phyloP scores from a whole-genome alignment of 2,797 vertebrate genomes.

The Danio jaintianensis region DNA sequence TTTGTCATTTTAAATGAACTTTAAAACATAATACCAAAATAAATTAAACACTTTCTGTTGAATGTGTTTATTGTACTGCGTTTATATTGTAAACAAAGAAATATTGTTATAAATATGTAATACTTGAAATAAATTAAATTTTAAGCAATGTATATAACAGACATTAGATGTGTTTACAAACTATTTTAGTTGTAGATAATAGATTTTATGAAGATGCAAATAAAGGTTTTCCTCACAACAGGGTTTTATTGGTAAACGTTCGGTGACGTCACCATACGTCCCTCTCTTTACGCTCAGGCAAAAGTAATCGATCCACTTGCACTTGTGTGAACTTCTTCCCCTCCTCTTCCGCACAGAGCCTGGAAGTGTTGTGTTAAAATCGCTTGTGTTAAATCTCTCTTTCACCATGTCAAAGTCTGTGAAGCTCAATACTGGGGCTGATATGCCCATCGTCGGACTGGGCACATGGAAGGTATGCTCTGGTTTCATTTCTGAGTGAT shows the following conservation, averaged over 20 bases:
- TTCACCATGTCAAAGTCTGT: slow-evolving; percentile 69
- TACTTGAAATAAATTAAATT: too few species aligned
- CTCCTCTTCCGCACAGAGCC: not conserved
- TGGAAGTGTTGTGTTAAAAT: not conserved
- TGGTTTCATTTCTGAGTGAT: not conserved
- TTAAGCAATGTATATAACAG: too few species aligned
- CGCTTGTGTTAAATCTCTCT: not conserved
- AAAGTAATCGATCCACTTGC: not conserved
- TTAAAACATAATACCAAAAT: too few species aligned
- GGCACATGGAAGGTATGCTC: slow-evolving; percentile 80
- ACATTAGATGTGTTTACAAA: too few species aligned
- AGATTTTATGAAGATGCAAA: not conserved
- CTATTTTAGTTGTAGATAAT: not conserved
- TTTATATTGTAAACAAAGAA: too few species aligned
- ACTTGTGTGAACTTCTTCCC: not conserved
- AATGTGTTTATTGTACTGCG: too few species aligned
- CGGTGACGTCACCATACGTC: not conserved
- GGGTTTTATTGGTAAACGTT: not conserved
- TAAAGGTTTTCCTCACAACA: not conserved
- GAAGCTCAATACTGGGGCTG: slow-evolving; percentile 74
- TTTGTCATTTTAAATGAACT: too few species aligned
- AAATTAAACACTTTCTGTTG: too few species aligned
- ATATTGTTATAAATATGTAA: too few species aligned
- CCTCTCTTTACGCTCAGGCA: not conserved
- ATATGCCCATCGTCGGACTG: slow-evolving; percentile 77